Base-by-base conservation (phyloP, 2,888 invertebrate species). In the Zele albiditarsus region DNA sequence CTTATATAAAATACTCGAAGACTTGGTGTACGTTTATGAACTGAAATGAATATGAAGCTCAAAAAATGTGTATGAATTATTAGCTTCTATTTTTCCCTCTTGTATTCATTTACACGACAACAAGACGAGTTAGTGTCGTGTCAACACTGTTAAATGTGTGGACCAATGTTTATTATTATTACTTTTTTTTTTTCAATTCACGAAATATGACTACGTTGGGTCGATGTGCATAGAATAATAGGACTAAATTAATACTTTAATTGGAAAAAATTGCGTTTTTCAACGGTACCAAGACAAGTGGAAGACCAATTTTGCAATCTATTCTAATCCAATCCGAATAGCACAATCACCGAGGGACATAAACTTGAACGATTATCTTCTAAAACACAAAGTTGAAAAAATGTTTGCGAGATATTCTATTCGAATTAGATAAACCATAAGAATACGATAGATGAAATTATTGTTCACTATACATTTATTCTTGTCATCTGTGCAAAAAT, bases 91-190 rank as follows among this genome's bases (percentile, higher is more conserved):
- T 60, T 10, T 57, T 76, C 60, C 73, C 62, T 28, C 31, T 28
- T 42, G 20, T 72, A 49, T 62, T 23, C 68, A 31, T 5, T 6
- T 31, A 33, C 63, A 28, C 14, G 65, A 25, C 14, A 16, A 23
- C 42, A 6, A 3, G 46, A 23, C 20, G 65, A 31, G 66, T 42
- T 57, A 53, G 3, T 20, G 53, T 66, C 66, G 20, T 33, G 25
- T 46, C 38, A 66, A 46, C 8, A 57, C 60, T 38, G 58, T 58
- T 71, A 71, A 71, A 49, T 31, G 71, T 57, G 46, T 70, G n/a
- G n/a, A n/a, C n/a, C n/a, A n/a, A n/a, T n/a, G n/a, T 62, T 46
- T 46, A n/a, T 16, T 27, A 8, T 57, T 73, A 33, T 27, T 38
- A 2, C 2, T 38, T 38, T 38, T 38, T 14, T 12, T 38, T 38